Evolutionary conservation across 2,113 vertebrate genomes (phyloP).

Genomic region (Myotis yumanensis): DNA sequence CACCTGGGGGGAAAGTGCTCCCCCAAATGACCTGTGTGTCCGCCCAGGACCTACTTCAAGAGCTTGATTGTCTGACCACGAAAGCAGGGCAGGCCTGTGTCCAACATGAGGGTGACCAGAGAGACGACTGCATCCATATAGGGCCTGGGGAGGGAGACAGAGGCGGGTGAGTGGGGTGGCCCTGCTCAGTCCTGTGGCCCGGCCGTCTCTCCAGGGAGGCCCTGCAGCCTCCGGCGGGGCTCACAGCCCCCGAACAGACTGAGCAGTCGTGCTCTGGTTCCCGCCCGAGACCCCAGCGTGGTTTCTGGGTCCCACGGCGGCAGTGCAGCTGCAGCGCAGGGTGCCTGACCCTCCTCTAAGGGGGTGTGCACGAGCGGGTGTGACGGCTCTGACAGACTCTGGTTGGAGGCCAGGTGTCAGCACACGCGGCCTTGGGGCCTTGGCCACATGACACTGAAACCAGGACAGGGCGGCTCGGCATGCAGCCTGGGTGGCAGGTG

Average conservation of each 20-base stretch:
- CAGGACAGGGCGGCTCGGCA: background rate
- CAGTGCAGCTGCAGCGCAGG: background rate
- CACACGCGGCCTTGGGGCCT: background rate
- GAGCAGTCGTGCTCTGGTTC: background rate
- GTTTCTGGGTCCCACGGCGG: background rate
- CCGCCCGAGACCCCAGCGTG: background rate
- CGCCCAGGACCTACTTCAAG: constrained; percentile 90
- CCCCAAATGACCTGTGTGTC: background rate
- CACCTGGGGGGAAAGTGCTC: background rate
- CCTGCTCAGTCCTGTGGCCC: background rate
- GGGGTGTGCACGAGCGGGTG: accelerated
- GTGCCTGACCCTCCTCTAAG: too few species aligned
- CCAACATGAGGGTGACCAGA: constrained; percentile 94
- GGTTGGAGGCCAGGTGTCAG: background rate
- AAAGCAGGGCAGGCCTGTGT: constrained; percentile 97
- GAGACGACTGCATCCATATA: constrained; percentile 98
- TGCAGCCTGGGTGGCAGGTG: background rate
- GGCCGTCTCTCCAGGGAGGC: background rate
- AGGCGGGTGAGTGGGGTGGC: background rate
- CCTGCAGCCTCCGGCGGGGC: background rate
- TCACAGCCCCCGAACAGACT: accelerated
- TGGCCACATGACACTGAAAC: background rate
- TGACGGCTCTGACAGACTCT: background rate
- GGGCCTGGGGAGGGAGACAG: constrained; percentile 83
- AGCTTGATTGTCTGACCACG: constrained; percentile 98